Percentiles rank a stretch among this genome's conserved stretches.
These are phyloP conservation scores for Fundulus diaphanus DNA, from an alignment of 2,797 vertebrate genomes.

Conservation along the genomic window DNA sequence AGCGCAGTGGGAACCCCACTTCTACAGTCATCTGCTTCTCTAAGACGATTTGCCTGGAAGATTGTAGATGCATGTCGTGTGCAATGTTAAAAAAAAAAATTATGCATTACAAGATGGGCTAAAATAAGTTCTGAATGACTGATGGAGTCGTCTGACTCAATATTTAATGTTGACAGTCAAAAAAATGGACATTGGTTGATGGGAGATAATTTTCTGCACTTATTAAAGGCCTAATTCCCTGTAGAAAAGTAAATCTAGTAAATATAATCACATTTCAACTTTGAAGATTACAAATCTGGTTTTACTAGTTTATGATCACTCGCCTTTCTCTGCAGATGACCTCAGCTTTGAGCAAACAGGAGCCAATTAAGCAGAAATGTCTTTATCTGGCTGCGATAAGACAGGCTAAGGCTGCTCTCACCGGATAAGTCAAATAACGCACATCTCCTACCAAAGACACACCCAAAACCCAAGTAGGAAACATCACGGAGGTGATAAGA, in stretches of 20 bases:
- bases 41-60: conserved; percentile 63
- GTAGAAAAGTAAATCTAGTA: background rate
- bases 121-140: background rate
- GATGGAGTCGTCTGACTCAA: background rate
- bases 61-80: conserved; percentile 56
- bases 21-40: conserved; percentile 59
- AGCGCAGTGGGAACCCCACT: conserved; percentile 21
- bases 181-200: background rate
- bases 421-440: conserved; percentile 42
- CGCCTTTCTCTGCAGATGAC: conserved; percentile 5
- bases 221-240: background rate
- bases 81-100: background rate
- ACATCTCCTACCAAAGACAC: conserved; percentile 40
- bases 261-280: background rate
- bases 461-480: conserved; percentile 16
- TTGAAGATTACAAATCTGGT: background rate
- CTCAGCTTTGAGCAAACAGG: conserved; percentile 9
- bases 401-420: conserved; percentile 36
- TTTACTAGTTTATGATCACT: background rate
- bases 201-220: background rate
- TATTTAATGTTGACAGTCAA: too few relatives aligned
- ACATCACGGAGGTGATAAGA: background rate
- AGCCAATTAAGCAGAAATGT: conserved; percentile 14
- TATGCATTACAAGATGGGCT: background rate
- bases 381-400: conserved; percentile 51